phyloP scores from a whole-genome alignment of 1,140 invertebrate genomes.

The Xylocopa sonorina region DNA sequence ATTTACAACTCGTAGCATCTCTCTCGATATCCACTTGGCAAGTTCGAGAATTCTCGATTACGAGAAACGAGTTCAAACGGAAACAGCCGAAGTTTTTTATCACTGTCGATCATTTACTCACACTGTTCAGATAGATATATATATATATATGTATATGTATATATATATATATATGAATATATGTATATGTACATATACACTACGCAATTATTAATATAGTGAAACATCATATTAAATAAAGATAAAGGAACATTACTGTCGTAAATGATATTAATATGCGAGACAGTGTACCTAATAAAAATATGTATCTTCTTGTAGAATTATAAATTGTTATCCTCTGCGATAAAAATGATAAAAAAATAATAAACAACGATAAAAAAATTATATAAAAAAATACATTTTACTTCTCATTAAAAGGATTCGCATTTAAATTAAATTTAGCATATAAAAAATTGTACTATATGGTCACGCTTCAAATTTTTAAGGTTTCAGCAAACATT shows the following conservation, averaged over 20 bases:
- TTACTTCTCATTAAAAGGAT: no score
- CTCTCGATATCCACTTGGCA: not conserved
- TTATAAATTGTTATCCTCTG: not conserved
- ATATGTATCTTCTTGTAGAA: not conserved
- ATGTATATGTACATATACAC: no score
- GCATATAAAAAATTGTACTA: not conserved
- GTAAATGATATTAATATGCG: not conserved
- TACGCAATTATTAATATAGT: not conserved
- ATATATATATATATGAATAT: no score
- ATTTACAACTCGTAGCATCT: constrained; percentile 19
- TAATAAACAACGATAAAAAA: not conserved
- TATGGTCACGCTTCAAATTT: not conserved
- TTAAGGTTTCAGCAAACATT: not conserved
- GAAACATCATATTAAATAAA: not conserved
- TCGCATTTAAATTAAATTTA: constrained; percentile 3
- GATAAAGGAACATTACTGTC: not conserved
- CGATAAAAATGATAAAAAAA: constrained; percentile 2
- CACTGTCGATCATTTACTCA: not conserved
- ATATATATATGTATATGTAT: no score
- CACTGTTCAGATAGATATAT: no score
- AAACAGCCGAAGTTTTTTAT: constrained; percentile 14
- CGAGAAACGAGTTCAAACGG: constrained; percentile 5
- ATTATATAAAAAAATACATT: not conserved
- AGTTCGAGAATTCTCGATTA: not conserved
- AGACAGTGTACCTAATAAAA: not conserved